Conservation (phyloP, 2,797 vertebrate genomes). For the Poeciliopsis presidionis region DNA sequence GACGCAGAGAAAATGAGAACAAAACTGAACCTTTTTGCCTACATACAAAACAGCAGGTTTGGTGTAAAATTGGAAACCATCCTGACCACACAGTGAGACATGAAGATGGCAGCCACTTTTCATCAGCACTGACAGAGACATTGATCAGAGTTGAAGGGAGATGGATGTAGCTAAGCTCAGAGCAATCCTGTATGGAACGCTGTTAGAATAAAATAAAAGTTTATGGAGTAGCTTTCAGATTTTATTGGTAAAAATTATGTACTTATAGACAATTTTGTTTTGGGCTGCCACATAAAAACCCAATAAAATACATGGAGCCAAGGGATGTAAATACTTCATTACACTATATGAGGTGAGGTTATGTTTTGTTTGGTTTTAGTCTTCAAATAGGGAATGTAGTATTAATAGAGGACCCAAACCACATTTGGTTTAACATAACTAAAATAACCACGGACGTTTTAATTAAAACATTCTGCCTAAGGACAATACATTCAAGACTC, state of each 20-base stretch:
- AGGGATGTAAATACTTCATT: background rate
- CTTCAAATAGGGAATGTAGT: background rate
- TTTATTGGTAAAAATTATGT: background rate
- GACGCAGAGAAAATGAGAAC: background rate
- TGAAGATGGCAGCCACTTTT: background rate
- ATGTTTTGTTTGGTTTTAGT: background rate
- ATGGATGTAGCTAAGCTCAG: background rate
- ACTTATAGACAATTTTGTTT: background rate
- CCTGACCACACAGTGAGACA: background rate
- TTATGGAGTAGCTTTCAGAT: background rate
- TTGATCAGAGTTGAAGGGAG: background rate
- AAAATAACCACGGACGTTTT: background rate
- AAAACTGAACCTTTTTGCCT: background rate
- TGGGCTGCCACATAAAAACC: background rate
- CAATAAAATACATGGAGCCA: background rate
- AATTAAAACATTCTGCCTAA: background rate
- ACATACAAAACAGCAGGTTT: background rate
- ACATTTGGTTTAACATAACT: conserved; percentile 2
- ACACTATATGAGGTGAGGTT: background rate
- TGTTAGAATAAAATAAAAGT: background rate
- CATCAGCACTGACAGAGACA: background rate
- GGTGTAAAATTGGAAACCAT: background rate
- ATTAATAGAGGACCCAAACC: background rate
- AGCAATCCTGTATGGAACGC: background rate
- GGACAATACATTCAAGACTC: background rate